Conservation (phyloP, 1,140 invertebrate species). For the Contarinia nasturtii region DNA sequence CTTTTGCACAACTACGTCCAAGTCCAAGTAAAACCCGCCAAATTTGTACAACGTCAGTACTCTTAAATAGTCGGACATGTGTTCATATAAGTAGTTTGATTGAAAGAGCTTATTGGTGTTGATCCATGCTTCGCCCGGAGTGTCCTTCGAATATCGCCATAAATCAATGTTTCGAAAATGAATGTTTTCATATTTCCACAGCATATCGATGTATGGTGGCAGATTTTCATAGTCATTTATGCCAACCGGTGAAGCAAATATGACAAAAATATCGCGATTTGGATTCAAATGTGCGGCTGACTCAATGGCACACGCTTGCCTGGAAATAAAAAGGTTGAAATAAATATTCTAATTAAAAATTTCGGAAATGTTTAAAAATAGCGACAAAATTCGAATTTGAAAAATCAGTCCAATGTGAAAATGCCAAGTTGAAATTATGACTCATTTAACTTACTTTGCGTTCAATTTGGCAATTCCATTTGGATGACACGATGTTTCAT, state of each 20-base stretch:
- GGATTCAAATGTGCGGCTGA: slow-evolving; percentile 41
- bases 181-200: slow-evolving; percentile 36
- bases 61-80: slow-evolving; percentile 48
- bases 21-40: slow-evolving; percentile 57
- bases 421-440: too few relatives aligned
- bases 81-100: slow-evolving; percentile 29
- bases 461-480: too few relatives aligned
- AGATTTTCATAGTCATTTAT: slow-evolving; percentile 16
- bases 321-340: too few relatives aligned
- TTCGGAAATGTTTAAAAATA: too few relatives aligned
- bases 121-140: slow-evolving; percentile 40
- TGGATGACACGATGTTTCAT: too few relatives aligned
- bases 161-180: slow-evolving; percentile 32
- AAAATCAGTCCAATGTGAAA: too few relatives aligned
- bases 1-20: slow-evolving; percentile 50
- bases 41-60: slow-evolving; percentile 55
- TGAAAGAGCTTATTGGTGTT: slow-evolving; percentile 29
- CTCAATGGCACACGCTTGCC: slow-evolving; percentile 47
- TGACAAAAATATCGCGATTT: slow-evolving; percentile 29
- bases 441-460: too few relatives aligned
- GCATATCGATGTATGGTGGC: slow-evolving; percentile 13
- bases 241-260: slow-evolving; percentile 29
- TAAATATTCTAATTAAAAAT: too few relatives aligned
- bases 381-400: too few relatives aligned
- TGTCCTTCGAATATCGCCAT: slow-evolving; percentile 32